A percentile compares a stretch with the other conserved stretches of the same genome.
These are phyloP conservation scores for Sesia apiformis DNA, from an alignment of 2,888 invertebrate species.

Conservation along the genomic window DNA sequence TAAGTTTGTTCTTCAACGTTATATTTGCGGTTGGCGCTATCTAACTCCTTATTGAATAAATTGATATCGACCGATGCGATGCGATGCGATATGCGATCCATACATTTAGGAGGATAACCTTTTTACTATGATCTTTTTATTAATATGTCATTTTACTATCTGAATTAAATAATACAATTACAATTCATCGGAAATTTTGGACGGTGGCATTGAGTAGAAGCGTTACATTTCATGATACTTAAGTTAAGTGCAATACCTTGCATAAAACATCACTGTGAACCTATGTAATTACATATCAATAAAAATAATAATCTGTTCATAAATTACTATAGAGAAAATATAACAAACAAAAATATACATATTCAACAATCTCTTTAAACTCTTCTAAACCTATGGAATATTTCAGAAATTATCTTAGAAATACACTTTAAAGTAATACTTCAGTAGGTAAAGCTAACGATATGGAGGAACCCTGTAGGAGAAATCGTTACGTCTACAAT, in stretches of 20 bases:
- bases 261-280: not conserved
- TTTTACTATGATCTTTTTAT: too few relatives aligned
- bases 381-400: constrained; percentile 59
- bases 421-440: constrained; percentile 64
- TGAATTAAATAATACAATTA: not conserved
- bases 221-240: constrained; percentile 19
- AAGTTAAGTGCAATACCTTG: constrained; percentile 3
- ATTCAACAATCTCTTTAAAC: constrained; percentile 33
- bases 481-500: constrained; percentile 54
- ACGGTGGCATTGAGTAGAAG: constrained; percentile 41
- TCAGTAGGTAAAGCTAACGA: constrained; percentile 71
- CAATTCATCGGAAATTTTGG: constrained; percentile 14
- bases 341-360: constrained; percentile 24
- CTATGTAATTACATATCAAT: not conserved
- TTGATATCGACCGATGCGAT: too few relatives aligned
- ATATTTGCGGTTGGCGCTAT: too few relatives aligned
- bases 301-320: constrained; percentile 1
- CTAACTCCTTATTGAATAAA: too few relatives aligned
- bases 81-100: too few relatives aligned
- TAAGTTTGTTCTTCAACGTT: too few relatives aligned
- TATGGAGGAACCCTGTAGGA: constrained; percentile 73
- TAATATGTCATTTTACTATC: too few relatives aligned
- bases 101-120: too few relatives aligned
- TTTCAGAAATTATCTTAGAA: constrained; percentile 47
- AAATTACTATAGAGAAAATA: constrained; percentile 4